These are phyloP conservation scores for Tipula unca DNA, from an alignment of 2,888 invertebrate species.

Conservation along the genomic window DNA sequence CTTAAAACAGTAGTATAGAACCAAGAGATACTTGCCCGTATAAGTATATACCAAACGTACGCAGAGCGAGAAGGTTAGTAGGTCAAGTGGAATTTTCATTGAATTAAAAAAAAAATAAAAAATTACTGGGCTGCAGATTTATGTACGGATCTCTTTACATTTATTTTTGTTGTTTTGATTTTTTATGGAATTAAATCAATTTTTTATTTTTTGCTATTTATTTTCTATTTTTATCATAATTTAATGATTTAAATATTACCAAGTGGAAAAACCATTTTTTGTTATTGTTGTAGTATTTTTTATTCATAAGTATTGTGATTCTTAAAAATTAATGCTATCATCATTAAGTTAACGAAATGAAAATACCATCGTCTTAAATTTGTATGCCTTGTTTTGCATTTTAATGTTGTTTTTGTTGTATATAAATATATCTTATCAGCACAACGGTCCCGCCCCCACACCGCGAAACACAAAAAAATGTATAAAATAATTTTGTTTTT, in stretches of 20 bases:
- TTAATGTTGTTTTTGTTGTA: background rate
- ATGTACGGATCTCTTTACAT: background rate
- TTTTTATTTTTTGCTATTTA: background rate
- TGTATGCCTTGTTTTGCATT: background rate
- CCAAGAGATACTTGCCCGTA: background rate
- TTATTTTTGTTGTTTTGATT: background rate
- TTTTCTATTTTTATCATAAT: background rate
- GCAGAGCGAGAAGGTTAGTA: background rate
- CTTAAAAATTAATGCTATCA: background rate
- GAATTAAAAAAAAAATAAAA: background rate
- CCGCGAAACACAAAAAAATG: too few species aligned
- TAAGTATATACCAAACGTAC: background rate
- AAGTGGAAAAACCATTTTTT: background rate
- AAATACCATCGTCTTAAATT: background rate
- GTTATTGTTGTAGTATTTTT: background rate
- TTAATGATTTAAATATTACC: background rate
- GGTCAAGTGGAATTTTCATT: constrained; percentile 8
- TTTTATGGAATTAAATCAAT: background rate
- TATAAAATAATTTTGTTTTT: too few species aligned
- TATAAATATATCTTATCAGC: background rate
- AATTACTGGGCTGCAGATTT: background rate
- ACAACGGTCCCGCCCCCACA: background rate
- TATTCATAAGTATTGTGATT: too few species aligned
- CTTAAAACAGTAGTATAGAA: background rate
- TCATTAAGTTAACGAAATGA: background rate